Conservation (phyloP, 2,888 invertebrate genomes). For the Eurois occulta region DNA sequence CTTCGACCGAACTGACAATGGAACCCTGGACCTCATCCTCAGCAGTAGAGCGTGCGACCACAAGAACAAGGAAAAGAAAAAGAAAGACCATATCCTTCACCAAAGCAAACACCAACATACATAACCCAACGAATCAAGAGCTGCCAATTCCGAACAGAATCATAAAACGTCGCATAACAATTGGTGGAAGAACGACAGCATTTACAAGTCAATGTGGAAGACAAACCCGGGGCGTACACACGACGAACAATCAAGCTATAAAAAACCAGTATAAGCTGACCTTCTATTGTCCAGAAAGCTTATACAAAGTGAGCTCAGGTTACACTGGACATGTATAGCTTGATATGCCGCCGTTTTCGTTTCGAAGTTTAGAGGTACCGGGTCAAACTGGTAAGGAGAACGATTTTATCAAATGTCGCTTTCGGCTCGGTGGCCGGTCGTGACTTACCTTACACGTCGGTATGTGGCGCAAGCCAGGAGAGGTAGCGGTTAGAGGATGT, state of each 20-base stretch:
- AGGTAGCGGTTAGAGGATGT: constrained; percentile 53
- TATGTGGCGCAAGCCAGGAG: constrained; percentile 59
- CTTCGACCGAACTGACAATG: not conserved
- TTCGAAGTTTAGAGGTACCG: constrained; percentile 77
- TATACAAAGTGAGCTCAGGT: not conserved
- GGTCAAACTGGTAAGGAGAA: constrained; percentile 85
- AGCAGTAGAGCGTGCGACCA: not conserved
- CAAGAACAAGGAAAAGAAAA: not conserved
- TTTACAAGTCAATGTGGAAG: constrained; percentile 72
- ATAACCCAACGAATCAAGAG: constrained; percentile 42
- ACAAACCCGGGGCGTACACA: constrained; percentile 74
- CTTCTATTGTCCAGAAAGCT: too few species aligned
- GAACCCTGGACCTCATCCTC: not conserved
- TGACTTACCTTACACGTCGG: constrained; percentile 88
- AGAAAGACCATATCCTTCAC: not conserved
- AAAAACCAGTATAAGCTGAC: not conserved
- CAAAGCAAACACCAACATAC: constrained; percentile 5
- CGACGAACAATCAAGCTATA: constrained; percentile 2
- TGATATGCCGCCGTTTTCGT: not conserved
- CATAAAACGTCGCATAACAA: constrained; percentile 46
- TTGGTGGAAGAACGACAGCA: constrained; percentile 60
- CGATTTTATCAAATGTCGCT: constrained; percentile 89
- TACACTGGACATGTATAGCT: not conserved
- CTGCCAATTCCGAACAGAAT: constrained; percentile 25
- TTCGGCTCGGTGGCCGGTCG: constrained; percentile 87